Base-by-base conservation (phyloP, 2,888 invertebrate genomes). In the Andrena chrysosceles region DNA sequence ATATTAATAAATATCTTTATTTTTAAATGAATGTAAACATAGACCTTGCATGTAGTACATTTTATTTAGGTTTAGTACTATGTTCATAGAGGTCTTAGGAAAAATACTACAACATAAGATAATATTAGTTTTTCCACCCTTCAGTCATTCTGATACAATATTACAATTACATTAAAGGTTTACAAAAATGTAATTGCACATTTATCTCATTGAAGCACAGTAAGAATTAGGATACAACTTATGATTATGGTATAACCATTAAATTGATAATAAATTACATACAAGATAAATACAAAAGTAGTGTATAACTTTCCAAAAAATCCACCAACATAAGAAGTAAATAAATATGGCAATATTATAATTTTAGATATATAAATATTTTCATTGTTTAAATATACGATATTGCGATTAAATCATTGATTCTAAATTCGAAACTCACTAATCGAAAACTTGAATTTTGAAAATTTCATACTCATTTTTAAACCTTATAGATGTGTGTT, bases 51-150 rank as follows among this genome's bases (percentile, higher is more conserved):
- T 70, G 23, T 23, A 56, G 29, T 81, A 31, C 16, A 64, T 20
- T 74, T 69, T 72, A 72, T 77, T 83, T 13, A 49, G 68, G 56
- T 69, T 49, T 33, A 54, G 23, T 81, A 56, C 6, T 67, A 63
- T 42, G 31, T 31, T 26, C 62, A 42, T 56, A 49, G 31, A 81
- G 54, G 20, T 49, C n/a, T 81, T 77, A 71, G 16, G 52, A 77
- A 66, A 84, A n/a, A 10, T 26, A 60, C 63, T 60, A 67, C 20
- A 75, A 73, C 54, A 69, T 68, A 54, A 64, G 31, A 52, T 56
- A 70, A 81, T 69, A 67, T 81, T 81, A 78, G 54, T 73, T 60
- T 75, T 82, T 54, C 69, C 74, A 84, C 59, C 70, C 56, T 70
- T 49, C 35, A 83, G n/a, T 71, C 20, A 62, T 75, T 66, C 70